These are phyloP conservation scores for Siphamia tubifer DNA, from an alignment of 2,113 vertebrate genomes.

Conservation along the genomic window DNA sequence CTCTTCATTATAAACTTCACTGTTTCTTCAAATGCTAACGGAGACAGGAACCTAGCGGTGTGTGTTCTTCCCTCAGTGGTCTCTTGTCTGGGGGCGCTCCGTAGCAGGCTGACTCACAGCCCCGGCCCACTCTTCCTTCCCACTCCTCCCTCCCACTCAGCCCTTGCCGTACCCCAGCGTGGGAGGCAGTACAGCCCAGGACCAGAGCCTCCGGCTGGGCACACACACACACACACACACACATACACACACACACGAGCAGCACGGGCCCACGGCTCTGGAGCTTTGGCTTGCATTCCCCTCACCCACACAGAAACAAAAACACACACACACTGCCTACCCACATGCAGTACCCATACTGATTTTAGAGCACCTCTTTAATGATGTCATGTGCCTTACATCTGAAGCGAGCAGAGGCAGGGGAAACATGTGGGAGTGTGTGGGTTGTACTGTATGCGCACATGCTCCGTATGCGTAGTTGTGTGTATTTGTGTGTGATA, in stretches of 20 bases:
- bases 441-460: conserved; percentile 37
- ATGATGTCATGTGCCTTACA: conserved; percentile 73
- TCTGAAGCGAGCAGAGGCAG: conserved; percentile 59
- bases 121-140: conserved; percentile 52
- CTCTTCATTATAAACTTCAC: conserved; percentile 13
- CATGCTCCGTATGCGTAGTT: too few relatives aligned
- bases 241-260: conserved; percentile 29
- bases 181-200: conserved; percentile 69
- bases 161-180: conserved; percentile 67
- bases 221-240: conserved; percentile 39
- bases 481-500: not conserved
- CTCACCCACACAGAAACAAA: conserved; percentile 63
- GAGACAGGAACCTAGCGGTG: not conserved
- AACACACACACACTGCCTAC: conserved; percentile 45
- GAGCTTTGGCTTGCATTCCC: conserved; percentile 66
- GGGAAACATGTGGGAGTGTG: conserved; percentile 67
- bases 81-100: conserved; percentile 57
- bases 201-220: conserved; percentile 72
- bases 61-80: conserved; percentile 39
- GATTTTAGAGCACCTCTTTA: conserved; percentile 64
- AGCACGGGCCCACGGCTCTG: conserved; percentile 57
- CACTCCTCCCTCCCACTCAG: conserved; percentile 67
- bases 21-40: conserved; percentile 34
- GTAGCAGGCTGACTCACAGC: conserved; percentile 68
- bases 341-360: conserved; percentile 59